These are phyloP conservation scores for Ischnura elegans DNA, from an alignment of 2,888 invertebrate genomes.

Conservation along the genomic window DNA sequence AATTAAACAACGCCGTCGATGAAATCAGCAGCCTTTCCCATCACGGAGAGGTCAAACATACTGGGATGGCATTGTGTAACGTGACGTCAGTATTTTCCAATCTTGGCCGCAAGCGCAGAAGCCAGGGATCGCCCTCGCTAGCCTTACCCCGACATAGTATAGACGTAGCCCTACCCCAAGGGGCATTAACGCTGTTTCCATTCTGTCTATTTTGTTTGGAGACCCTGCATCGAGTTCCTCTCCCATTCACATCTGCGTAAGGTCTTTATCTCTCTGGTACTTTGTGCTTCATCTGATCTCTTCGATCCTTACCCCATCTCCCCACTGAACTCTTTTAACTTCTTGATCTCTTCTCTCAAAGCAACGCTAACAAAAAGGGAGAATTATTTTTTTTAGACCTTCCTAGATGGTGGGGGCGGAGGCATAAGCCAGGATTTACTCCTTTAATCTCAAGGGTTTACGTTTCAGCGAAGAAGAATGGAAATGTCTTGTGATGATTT, in stretches of 20 bases:
- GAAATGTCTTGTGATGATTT: not conserved
- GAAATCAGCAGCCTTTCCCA: too few species aligned
- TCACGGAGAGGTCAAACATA: too few species aligned
- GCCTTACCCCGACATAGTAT: too few species aligned
- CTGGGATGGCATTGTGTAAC: too few species aligned
- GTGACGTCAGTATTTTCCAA: too few species aligned
- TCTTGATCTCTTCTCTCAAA: not conserved
- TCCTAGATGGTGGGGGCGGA: slow-evolving; percentile 12
- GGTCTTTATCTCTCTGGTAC: not conserved
- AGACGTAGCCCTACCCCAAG: not conserved
- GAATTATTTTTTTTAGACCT: not conserved
- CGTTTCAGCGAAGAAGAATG: not conserved
- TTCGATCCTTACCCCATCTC: not conserved
- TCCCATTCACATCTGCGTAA: not conserved
- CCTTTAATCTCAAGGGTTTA: not conserved
- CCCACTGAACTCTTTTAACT: slow-evolving; percentile 48
- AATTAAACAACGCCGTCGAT: too few species aligned
- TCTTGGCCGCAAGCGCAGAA: too few species aligned
- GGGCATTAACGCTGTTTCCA: slow-evolving; percentile 40
- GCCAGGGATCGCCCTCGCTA: too few species aligned
- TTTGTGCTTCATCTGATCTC: slow-evolving; percentile 38
- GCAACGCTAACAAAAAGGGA: not conserved
- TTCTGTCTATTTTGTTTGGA: slow-evolving; percentile 16
- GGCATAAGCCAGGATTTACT: slow-evolving; percentile 50
- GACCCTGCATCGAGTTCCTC: not conserved